These are phyloP conservation scores for Diogma glabrata DNA, from an alignment of 2,888 invertebrate genomes.

Conservation along the genomic window DNA sequence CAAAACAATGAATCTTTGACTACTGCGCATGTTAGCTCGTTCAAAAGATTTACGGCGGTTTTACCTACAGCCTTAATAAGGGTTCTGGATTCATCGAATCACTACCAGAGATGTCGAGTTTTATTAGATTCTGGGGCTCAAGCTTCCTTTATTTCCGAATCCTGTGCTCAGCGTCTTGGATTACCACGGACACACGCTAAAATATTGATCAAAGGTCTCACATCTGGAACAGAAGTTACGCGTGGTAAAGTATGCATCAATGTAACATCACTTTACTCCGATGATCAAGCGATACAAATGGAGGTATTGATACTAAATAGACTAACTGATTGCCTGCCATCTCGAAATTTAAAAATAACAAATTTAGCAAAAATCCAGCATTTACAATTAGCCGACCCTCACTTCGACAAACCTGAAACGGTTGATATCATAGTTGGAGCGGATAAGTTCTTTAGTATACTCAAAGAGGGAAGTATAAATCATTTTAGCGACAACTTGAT, in stretches of 20 bases:
- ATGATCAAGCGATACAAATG: neutral
- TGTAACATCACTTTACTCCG: neutral
- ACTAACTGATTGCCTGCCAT: neutral
- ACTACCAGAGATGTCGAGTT: too few species aligned
- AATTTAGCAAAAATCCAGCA: neutral
- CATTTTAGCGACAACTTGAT: neutral
- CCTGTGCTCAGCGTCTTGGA: too few species aligned
- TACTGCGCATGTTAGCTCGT: neutral
- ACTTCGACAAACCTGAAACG: neutral
- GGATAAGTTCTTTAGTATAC: neutral
- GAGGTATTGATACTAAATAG: neutral
- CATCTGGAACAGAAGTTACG: neutral
- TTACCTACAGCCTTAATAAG: neutral
- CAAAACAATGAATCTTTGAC: too few species aligned
- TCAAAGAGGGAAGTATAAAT: neutral
- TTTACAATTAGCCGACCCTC: neutral
- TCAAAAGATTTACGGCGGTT: neutral
- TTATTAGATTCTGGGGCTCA: too few species aligned
- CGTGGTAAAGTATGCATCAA: neutral
- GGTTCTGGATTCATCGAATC: neutral
- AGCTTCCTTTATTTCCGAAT: too few species aligned
- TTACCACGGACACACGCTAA: too few species aligned
- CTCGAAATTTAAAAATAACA: neutral
- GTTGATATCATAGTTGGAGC: neutral
- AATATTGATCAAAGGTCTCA: neutral